A percentile compares a stretch with the other conserved stretches of the same genome.
phyloP scores from a whole-genome alignment of 2,888 invertebrate species.

The Caradrina kadenii region DNA sequence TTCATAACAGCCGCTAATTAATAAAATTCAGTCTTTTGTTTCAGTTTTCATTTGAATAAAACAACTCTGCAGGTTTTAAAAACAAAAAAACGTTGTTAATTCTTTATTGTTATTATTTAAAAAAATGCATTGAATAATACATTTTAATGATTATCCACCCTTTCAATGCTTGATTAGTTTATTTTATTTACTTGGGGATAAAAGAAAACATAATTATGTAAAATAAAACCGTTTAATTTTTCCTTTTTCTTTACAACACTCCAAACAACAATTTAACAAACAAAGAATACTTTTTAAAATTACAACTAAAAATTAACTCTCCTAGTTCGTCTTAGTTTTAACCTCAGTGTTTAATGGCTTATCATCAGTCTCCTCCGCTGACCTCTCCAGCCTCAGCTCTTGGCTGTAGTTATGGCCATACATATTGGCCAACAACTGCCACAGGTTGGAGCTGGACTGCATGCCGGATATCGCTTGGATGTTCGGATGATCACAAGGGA shows the following conservation, averaged over 20 bases:
- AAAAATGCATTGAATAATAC: too few relatives aligned
- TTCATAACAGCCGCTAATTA: not conserved
- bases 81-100: too few relatives aligned
- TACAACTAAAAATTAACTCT: not conserved
- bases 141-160: too few relatives aligned
- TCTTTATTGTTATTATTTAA: too few relatives aligned
- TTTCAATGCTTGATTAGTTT: too few relatives aligned
- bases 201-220: not conserved
- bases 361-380: constrained; percentile 34
- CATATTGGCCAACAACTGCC: constrained; percentile 44
- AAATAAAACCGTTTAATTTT: not conserved
- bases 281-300: not conserved
- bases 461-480: constrained; percentile 28
- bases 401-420: constrained; percentile 29
- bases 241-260: not conserved
- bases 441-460: constrained; percentile 33
- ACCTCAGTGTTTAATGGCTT: not conserved
- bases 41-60: too few relatives aligned
- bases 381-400: constrained; percentile 32
- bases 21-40: too few relatives aligned
- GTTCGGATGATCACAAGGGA: constrained; percentile 55
- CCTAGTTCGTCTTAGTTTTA: not conserved
- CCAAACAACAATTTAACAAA: not conserved
- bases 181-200: not conserved
- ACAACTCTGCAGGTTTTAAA: too few relatives aligned